A percentile compares a stretch with the other conserved stretches of the same genome.
Evolutionary conservation across 2,888 invertebrate genomes (phyloP).

Genomic region (Carcina quercana): DNA sequence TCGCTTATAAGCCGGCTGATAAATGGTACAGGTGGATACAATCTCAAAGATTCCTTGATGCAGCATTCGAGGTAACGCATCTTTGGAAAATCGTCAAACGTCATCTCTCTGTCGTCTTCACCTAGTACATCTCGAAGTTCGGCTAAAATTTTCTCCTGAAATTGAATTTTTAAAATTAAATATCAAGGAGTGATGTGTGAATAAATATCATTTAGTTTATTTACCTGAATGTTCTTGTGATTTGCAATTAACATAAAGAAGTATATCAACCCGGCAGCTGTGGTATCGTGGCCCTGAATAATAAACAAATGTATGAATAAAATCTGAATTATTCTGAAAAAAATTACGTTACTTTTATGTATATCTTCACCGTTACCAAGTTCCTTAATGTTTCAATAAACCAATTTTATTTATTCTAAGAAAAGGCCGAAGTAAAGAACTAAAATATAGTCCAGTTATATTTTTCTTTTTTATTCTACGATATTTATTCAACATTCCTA

Average conservation of each 20-base stretch:
- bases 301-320: too few species aligned
- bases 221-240: conserved; percentile 56
- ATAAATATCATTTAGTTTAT: neutral
- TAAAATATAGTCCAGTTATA: too few species aligned
- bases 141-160: conserved; percentile 75
- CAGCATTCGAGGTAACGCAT: conserved; percentile 81
- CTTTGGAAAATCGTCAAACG: conserved; percentile 73
- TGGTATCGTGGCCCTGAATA: conserved; percentile 77
- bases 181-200: neutral
- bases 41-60: conserved; percentile 78
- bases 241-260: conserved; percentile 67
- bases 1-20: conserved; percentile 74
- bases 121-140: conserved; percentile 78
- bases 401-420: too few species aligned
- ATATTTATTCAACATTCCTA: too few species aligned
- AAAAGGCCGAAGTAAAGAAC: too few species aligned
- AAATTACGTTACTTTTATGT: neutral
- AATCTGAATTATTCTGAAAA: too few species aligned
- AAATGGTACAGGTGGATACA: conserved; percentile 80
- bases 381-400: neutral
- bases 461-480: too few species aligned
- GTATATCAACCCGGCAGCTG: conserved; percentile 57
- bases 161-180: conserved; percentile 1
- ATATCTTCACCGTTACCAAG: neutral
- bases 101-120: conserved; percentile 73